Evolutionary conservation across 2,888 invertebrate species (phyloP).

Genomic region (Scaptomyza caliginosa): DNA sequence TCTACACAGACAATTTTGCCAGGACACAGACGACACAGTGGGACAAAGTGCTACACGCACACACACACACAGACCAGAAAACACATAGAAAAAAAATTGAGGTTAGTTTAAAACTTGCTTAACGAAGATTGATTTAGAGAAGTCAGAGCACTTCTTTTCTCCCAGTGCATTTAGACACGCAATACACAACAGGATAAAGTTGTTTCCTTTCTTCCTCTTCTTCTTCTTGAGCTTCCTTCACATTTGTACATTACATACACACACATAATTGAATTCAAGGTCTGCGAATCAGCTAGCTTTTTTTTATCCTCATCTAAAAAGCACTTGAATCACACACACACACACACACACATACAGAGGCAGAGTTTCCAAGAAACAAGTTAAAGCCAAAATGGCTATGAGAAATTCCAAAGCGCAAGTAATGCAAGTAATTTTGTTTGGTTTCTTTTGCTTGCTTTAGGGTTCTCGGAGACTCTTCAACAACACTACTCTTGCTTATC

Average conservation of each 20-base stretch:
- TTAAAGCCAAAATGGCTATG: slow-evolving; percentile 54
- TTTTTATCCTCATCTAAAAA: slow-evolving; percentile 44
- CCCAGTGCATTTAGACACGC: slow-evolving; percentile 24
- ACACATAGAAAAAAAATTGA: too few species aligned
- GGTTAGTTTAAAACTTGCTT: too few species aligned
- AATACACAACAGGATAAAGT: slow-evolving; percentile 57
- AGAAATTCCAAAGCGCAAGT: slow-evolving; percentile 67
- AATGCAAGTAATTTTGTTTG: slow-evolving; percentile 64
- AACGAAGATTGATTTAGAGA: too few species aligned
- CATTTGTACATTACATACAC: slow-evolving; percentile 32
- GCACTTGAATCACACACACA: slow-evolving; percentile 60
- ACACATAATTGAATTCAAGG: slow-evolving; percentile 67
- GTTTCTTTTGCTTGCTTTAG: slow-evolving; percentile 28
- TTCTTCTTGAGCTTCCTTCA: slow-evolving; percentile 35
- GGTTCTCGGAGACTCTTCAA: slow-evolving; percentile 11
- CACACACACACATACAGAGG: not conserved
- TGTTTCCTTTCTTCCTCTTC: slow-evolving; percentile 45
- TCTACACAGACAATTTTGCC: slow-evolving; percentile 56
- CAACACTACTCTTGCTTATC: not conserved
- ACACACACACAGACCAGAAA: slow-evolving; percentile 17
- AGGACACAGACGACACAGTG: slow-evolving; percentile 31
- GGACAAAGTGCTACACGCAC: slow-evolving; percentile 5
- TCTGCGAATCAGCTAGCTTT: slow-evolving; percentile 50
- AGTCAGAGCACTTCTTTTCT: not conserved
- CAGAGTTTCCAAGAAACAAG: slow-evolving; percentile 71